A percentile compares a stretch with the other conserved stretches of the same genome.
These are phyloP conservation scores for Microtus ochrogaster DNA, from an alignment of 2,113 vertebrate genomes.

Conservation along the genomic window DNA sequence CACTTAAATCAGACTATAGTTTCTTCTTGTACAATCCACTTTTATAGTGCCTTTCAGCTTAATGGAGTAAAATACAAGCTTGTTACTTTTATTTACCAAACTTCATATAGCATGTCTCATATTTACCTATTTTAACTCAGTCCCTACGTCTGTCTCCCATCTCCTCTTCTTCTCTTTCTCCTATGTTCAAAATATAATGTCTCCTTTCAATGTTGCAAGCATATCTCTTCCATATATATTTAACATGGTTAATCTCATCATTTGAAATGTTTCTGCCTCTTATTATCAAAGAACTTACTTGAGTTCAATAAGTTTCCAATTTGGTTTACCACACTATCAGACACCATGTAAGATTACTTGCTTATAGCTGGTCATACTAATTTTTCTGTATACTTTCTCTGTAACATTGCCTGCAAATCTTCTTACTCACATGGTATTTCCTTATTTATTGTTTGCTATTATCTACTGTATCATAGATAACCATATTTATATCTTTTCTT, in stretches of 20 bases:
- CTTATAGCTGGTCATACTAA: background rate
- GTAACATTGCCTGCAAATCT: background rate
- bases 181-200: background rate
- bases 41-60: background rate
- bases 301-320: background rate
- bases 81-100: background rate
- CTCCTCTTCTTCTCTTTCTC: background rate
- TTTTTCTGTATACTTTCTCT: background rate
- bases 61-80: background rate
- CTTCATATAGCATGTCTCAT: background rate
- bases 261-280: background rate
- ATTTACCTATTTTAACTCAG: background rate
- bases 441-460: background rate
- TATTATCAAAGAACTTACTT: background rate
- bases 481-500: background rate
- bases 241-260: background rate
- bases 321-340: background rate
- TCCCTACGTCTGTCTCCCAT: too few relatives aligned
- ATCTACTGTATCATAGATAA: background rate
- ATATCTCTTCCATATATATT: accelerated
- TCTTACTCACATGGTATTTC: background rate
- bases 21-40: accelerated
- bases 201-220: background rate
- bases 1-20: background rate
- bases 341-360: background rate